Evolutionary conservation across 2,888 invertebrate species (phyloP), one percentile per base, ranked within the genome.

Genomic region (Ectropis crepuscularia): DNA sequence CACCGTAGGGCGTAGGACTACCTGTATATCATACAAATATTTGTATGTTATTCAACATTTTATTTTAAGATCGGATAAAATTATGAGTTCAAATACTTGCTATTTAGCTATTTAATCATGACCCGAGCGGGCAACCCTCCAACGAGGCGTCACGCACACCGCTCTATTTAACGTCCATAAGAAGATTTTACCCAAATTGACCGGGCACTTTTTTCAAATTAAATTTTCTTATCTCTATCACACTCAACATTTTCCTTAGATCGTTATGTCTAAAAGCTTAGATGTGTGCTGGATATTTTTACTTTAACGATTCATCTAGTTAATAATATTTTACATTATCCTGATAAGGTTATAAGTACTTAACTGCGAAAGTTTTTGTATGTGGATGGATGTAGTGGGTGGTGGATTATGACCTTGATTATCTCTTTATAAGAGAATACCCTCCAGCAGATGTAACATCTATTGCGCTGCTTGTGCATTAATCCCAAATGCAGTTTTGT

Each of bases 201-300:
- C 65, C 61, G 57, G 65, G 77, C 78, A 78, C 75, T 80, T 82
- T 80, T 79, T 75, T 73, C 39, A 82, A 84, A 84, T 83, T 79
- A 75, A 75, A 67, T 80, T 79, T 77, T 59, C 81, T 81, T 80
- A 81, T 79, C 79, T 79, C 70, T 75, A 65, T 73, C 73, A 74
- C 76, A 70, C 74, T 67, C 73, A 68, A 72, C 72, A 73, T 68
- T 76, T 75, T 72, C 69, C 71, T 70, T 72, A 72, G 70, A 50
- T 45, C 38, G 48, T 54, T 45, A 57, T 51, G 10, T 37, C 36
- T 43, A 38, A 63, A 47, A 48, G 48, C 57, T 43, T 53, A n/a
- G 42, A 47, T 45, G 38, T 45, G 63, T 28, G 16, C 16, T 28
- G 1, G 16, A 28, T 1, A 2, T 28, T 28, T 28, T 28, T 28